These are phyloP conservation scores for Stenchaetothrips biformis DNA, from an alignment of 2,888 invertebrate genomes.

Conservation along the genomic window DNA sequence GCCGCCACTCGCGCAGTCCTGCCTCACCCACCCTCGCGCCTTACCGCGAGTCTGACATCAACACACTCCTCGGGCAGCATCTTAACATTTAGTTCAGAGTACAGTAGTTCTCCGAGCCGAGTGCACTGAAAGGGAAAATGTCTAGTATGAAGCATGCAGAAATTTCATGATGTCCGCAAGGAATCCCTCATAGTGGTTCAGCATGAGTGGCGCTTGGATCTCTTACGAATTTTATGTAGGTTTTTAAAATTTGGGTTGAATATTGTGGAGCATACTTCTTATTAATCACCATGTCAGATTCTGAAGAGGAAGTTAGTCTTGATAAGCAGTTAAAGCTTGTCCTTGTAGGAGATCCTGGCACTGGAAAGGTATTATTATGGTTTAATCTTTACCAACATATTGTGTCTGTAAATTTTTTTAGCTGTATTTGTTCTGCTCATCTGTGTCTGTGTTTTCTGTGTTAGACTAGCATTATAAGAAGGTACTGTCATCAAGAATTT, in stretches of 20 bases:
- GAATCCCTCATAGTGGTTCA: too few species aligned
- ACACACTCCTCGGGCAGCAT: too few species aligned
- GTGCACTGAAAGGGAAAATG: too few species aligned
- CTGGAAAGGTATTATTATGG: conserved; percentile 69
- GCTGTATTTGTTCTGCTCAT: background rate
- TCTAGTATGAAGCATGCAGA: too few species aligned
- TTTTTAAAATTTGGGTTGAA: background rate
- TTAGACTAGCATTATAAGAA: conserved; percentile 59
- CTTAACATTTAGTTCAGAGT: too few species aligned
- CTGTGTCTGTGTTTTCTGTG: conserved; percentile 27
- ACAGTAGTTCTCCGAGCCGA: too few species aligned
- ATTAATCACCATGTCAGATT: conserved; percentile 57
- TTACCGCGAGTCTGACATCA: too few species aligned
- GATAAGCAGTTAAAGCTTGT: conserved; percentile 69
- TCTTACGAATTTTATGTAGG: too few species aligned
- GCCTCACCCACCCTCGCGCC: too few species aligned
- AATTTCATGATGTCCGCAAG: too few species aligned
- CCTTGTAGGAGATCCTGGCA: conserved; percentile 71
- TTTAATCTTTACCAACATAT: background rate
- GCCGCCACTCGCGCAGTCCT: too few species aligned
- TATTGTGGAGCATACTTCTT: background rate
- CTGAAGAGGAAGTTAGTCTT: conserved; percentile 54
- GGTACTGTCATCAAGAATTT: conserved; percentile 65
- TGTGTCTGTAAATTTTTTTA: conserved; percentile 36
- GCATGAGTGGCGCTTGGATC: too few species aligned